Base-by-base conservation (phyloP, 2,888 invertebrate genomes). In the Chrysopilus asiliformis region DNA sequence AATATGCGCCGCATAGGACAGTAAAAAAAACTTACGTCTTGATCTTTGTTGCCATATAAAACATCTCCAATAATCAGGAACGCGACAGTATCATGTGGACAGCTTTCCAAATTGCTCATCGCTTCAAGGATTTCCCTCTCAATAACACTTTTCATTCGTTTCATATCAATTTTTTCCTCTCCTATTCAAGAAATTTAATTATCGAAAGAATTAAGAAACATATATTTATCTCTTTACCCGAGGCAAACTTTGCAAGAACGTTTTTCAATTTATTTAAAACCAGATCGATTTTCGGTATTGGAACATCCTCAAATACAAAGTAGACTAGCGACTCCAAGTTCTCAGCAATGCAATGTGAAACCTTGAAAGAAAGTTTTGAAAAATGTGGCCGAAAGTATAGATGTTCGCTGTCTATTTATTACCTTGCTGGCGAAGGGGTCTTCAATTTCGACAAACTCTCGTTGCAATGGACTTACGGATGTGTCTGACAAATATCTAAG, bases 401-500 rank as follows among this genome's bases (percentile, higher is more conserved):
- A 12, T 15, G n/a, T 18, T 2, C 2, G 18, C 3, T 3, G 4
- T 15, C 22, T 4, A 19, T 12, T 25, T 6, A 18, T 34, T 56
- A 84, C 83, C 53, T 75, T 73, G 51, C 83, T 85, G 15, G 86
- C 86, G 46, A 72, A 73, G 0, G 87, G 85, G 53, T 87, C 81
- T 32, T 78, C 76, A 34, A 74, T 70, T 64, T 89, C 87, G 2
- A 89, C 82, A 59, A 90, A 82, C 51, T 77, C 75, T 49, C 76
- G 72, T 53, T 86, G 83, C 35, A 93, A 65, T 9, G 89, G 89
- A 43, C 87, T 80, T 12, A 85, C 79, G 7, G 90, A 76, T n/a
- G 84, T 84, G 50, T 87, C 83, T 9, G 84, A 82, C 38, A 93
- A 63, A 60, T 90, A 91, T 41, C 84, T 79, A 47, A 86, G 62